Evolutionary conservation across 2,113 vertebrate species (phyloP).

Genomic region (Gymnogyps californianus): DNA sequence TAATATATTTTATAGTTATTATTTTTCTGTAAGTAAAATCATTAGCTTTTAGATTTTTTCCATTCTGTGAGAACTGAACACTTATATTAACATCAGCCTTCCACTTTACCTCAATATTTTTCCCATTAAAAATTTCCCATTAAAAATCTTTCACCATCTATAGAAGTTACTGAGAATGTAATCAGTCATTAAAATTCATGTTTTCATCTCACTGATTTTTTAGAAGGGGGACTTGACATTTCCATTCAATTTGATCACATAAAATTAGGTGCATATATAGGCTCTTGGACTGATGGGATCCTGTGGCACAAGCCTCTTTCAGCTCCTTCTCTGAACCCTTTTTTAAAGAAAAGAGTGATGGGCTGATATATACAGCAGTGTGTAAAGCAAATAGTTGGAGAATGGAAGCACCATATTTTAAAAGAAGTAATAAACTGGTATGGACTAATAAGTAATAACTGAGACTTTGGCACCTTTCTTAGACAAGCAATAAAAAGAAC

Average conservation of each 20-base stretch:
- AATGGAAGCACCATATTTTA: constrained; percentile 37
- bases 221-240: background rate
- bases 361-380: background rate
- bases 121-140: background rate
- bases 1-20: background rate
- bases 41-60: background rate
- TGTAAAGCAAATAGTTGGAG: background rate
- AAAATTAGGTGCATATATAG: background rate
- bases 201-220: background rate
- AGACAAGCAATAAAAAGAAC: constrained; percentile 66
- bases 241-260: background rate
- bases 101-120: background rate
- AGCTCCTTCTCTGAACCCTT: background rate
- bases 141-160: background rate
- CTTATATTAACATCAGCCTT: background rate
- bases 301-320: background rate
- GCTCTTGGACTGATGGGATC: background rate
- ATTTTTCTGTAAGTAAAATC: background rate
- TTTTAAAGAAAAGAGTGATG: background rate
- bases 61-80: background rate
- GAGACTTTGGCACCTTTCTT: constrained; percentile 55
- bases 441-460: constrained; percentile 60
- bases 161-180: background rate
- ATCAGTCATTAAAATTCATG: background rate
- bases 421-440: constrained; percentile 58